Evolutionary conservation across 2,888 invertebrate species (phyloP), one percentile per base, ranked within the genome.

Genomic region (Listrodromus nycthemerus): DNA sequence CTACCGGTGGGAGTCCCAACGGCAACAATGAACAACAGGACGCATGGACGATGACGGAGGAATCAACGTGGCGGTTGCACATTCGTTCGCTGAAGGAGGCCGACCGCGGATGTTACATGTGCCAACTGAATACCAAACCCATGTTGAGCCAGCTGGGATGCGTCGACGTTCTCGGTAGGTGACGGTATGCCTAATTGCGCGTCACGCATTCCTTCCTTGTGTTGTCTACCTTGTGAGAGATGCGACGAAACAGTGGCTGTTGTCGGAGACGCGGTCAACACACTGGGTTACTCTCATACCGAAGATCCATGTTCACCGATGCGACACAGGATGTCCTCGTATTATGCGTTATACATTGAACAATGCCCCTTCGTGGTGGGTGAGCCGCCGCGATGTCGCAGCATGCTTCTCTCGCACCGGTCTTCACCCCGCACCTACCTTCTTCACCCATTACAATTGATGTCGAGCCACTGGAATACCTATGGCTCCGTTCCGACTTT

Each of bases 101-200:
- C 73, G 97, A 97, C 92, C 95, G 96, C 82, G 97, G 96, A 8
- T 97, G 96, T 90, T 97, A 97, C 93, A 96, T 97, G 96, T 97
- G 97, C 91, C 97, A 97, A 94, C 96, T 97, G 87, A 97, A 97
- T 92, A 97, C 97, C 2, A 95, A 94, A 85, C 95, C 96, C 79
- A 97, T 97, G 96, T 96, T 96, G 94, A 97, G 96, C 89, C 96
- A 96, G 93, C 95, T 96, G 78, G 97, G 97, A 76, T 97, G 97
- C 92, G 95, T 97, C 76, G 96, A 97, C 93, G 97, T 97, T 30
- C 95, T 96, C 92, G 96, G 97, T 86, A 83, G 80, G 87, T 81
- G 37, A 37, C 21, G 81, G 81, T 97, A 93, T 91, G 91, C 90
- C 89, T 91, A 91, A 92, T 92, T 92, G 90, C 88, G 83, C 87